Evolutionary conservation across 92 coral and sea anemone genomes (phyloP), one percentile per base, ranked within the genome.

Genomic region (Phenganax stokvisi): DNA sequence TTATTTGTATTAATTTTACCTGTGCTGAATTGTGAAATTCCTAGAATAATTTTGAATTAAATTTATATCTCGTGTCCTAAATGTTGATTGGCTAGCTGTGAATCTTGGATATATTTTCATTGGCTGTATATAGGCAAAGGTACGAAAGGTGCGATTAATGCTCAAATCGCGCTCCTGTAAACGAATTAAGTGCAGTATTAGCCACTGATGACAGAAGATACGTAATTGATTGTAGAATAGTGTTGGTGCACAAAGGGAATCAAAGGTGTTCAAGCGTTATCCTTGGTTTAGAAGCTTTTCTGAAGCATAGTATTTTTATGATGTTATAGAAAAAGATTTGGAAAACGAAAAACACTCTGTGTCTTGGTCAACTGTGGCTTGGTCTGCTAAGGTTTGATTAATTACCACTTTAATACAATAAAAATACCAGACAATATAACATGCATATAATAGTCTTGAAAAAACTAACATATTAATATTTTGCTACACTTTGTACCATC

Each of bases 341-440:
- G 86, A 57, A 67, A 7, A 75, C 74, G 52, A 59, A 15, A 28
- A 90, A 84, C 56, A 80, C 59, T 9, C 76, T 73, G 57, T 54
- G 51, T 47, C 88, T 81, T 84, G 93, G 93, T 7, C 82, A 81
- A 37, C 70, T 93, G 56, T 93, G 98, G 98, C 89, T 89, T 71
- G 89, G 90, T 80, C 86, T 93, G 10, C 89, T 93, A 57, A 93
- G 97, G 98, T 91, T 74, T 70, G 85, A 12, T 37, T 37, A 37
- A 37, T 37, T 37, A 37, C 47, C 2, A 5, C 47, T 5, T 37
- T 7, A 59, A 20, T 1, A 59, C 7, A 59, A 7, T 20, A 59
- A 13, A 78, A 2, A 51, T 59, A 16, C 10, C 15, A 56, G 27
- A 75, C 80, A 51, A 10, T 47, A 16, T 25, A 15, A 37, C 59